Evolutionary conservation across 2,797 vertebrate genomes (phyloP), one percentile per base, ranked within the genome.

Genomic region (Dryobates pubescens): DNA sequence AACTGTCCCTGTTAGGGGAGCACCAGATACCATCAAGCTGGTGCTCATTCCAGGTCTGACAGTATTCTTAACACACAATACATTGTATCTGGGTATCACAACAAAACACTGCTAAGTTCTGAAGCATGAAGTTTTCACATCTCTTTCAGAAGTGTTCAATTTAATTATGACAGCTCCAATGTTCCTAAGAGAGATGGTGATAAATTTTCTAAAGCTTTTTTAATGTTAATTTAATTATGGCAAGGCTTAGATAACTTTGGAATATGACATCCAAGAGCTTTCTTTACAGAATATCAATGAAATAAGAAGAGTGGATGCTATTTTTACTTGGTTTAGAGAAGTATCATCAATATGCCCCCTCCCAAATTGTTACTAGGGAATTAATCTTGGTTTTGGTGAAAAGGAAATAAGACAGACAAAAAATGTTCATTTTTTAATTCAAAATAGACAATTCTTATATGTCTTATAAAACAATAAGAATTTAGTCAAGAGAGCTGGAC

Each of bases 11-110:
- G 3, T 77, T 9, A 29, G 43, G 8, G 26, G 17, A 84, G 13
- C 15, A 22, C 3, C 0, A 1, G 12, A 7, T 57, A 30, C 4
- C 17, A 51, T 5, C 29, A 17, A 13, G 2, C 2, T 22, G 5
- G 2, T 76, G 30, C 5, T 73, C 18, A 19, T 68, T 89, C 18
- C 45, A 80, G 41, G 19, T 13, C 30, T 30, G 45, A 36, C 2
- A 49, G 19, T 7, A 23, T 57, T 82, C 30, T 13, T 17, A 74
- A n/a, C 2, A 64, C 8, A 17, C 7, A 74, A 7, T 30, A 14
- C 8, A 3, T 20, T 29, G 1, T 59, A 18, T 29, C 34, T 58
- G 13, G 2, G 4, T 78, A 62, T 58, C 41, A 65, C 11, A 72
- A 26, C 3, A 38, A 51, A 71, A 36, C 18, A 11, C 9, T 38